phyloP scores from a whole-genome alignment of 2,113 vertebrate genomes.

The Lampris megalopsis region DNA sequence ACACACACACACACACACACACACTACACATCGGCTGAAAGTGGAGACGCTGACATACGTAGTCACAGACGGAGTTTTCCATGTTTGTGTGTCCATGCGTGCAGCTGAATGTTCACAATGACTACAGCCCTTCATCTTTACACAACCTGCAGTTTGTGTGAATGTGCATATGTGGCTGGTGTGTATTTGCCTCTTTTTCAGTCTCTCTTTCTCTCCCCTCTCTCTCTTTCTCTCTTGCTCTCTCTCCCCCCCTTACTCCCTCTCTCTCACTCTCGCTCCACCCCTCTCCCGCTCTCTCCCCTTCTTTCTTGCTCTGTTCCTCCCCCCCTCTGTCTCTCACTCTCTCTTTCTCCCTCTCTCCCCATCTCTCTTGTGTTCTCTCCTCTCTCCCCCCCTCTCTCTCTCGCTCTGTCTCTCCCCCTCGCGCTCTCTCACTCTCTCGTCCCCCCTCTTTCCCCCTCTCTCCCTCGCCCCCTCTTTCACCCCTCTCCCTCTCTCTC shows the following conservation, averaged over 20 bases:
- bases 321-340: conserved; percentile 14
- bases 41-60: conserved; percentile 48
- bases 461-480: conserved; percentile 8
- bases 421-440: neutral
- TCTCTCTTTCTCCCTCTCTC: neutral
- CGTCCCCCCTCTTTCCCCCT: conserved; percentile 8
- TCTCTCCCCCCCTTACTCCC: conserved; percentile 15
- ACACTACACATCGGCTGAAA: conserved; percentile 23
- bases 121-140: conserved; percentile 21
- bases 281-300: neutral
- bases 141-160: conserved; percentile 3
- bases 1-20: conserved; percentile 12
- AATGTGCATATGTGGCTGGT: conserved; percentile 9
- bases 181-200: conserved; percentile 1
- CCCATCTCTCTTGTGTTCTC: conserved; percentile 8
- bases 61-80: conserved; percentile 20
- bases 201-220: neutral
- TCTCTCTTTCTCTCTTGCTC: conserved; percentile 4
- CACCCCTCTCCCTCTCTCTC: conserved; percentile 9
- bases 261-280: neutral
- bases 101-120: conserved; percentile 30
- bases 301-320: conserved; percentile 12
- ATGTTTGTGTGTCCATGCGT: conserved; percentile 23
- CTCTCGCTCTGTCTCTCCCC: neutral
- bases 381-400: conserved; percentile 10